Percentiles rank a stretch among this genome's conserved stretches.
Conservation (phyloP, 2,888 invertebrate genomes). For the Gandaritis pyraliata region DNA sequence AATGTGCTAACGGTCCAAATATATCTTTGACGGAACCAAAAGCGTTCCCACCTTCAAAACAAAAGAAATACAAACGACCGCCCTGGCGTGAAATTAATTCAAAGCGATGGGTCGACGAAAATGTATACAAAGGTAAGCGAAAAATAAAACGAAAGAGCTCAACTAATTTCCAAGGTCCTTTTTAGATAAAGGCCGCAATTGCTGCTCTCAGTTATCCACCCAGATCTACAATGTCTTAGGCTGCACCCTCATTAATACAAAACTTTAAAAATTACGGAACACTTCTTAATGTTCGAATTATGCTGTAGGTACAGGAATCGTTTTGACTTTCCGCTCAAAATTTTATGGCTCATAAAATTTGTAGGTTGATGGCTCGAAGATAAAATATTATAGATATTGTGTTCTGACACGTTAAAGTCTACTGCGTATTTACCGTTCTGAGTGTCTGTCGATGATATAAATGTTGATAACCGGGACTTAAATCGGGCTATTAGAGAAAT, state of each 20-base stretch:
- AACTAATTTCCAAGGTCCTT: conserved; percentile 69
- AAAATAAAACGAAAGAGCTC: conserved; percentile 72
- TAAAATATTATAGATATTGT: conserved; percentile 60
- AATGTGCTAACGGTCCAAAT: conserved; percentile 76
- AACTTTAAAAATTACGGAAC: conserved; percentile 43
- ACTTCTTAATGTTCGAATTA: conserved; percentile 41
- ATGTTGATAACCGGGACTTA: conserved; percentile 66
- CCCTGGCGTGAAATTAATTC: conserved; percentile 76
- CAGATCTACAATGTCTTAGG: conserved; percentile 44
- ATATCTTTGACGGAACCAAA: conserved; percentile 71
- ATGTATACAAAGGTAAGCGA: conserved; percentile 75
- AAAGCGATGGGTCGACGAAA: conserved; percentile 75
- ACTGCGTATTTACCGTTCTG: conserved; percentile 58
- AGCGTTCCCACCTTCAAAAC: conserved; percentile 68
- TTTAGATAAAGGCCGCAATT: conserved; percentile 68
- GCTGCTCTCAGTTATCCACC: conserved; percentile 62
- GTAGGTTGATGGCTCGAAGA: conserved; percentile 50
- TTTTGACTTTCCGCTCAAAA: conserved; percentile 43
- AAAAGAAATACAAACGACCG: conserved; percentile 77
- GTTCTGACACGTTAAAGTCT: conserved; percentile 61
- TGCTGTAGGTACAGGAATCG: conserved; percentile 40
- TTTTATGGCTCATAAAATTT: conserved; percentile 45
- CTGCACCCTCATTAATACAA: conserved; percentile 43
- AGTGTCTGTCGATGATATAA: conserved; percentile 62
- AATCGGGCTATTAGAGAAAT: conserved; percentile 64